Evolutionary conservation across 2,888 invertebrate species (phyloP), one percentile per base, ranked within the genome.

Genomic region (Synergus itoensis): DNA sequence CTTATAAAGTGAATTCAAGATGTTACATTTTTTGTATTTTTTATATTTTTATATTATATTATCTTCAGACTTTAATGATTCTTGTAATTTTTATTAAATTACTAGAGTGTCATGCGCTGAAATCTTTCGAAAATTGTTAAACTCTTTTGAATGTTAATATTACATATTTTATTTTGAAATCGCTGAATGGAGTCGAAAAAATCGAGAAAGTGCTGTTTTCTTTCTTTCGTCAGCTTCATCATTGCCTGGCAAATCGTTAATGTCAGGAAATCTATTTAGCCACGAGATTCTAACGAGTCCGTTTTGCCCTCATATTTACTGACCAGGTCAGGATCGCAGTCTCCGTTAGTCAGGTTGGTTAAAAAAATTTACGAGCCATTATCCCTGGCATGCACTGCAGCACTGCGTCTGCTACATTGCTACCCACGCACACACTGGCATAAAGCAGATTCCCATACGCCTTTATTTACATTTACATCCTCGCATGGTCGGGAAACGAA

Each of bases 301-400:
- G 28, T 62, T 62, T 62, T 62, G 60, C 60, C 60, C 60, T 11
- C 28, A 62, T 62, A 62, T 62, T 62, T 62, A 62, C 60, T 62
- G 60, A 62, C 60, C 60, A 62, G 60, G 60, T 62, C 60, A 62
- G 60, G 60, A 28, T 62, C 14, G 28, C 28, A 62, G 28, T 62
- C 21, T 62, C 28, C 60, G 60, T 62, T 62, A 62, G 60, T 28
- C 60, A 28, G 14, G 60, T 62, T 28, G 60, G 60, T 4, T 62
- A 8, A 62, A 62, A 57, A 62, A 62, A 62, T 62, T 62, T 62
- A 62, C 60, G 60, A 62, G 28, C 60, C 60, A 62, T 62, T 62
- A 62, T 62, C 28, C 21, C 60, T 21, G 60, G 60, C 60, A 62
- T 62, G 60, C 60, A 28, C 4, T 62, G 21, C 18, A 18, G 60